Conservation (phyloP, 2,888 invertebrate genomes). For the Mimachlamys varia region DNA sequence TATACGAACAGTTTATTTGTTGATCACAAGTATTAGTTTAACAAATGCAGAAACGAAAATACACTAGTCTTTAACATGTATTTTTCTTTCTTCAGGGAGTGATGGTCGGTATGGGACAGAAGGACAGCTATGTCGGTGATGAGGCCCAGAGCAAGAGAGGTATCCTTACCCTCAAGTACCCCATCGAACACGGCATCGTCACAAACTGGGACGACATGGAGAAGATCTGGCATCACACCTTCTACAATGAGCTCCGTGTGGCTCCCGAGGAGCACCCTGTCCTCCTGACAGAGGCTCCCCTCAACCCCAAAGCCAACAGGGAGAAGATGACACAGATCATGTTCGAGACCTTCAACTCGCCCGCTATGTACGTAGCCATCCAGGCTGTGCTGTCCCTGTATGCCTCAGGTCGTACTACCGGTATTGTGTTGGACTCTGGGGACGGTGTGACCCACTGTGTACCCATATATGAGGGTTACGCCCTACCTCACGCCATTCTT, state of each 20-base stretch:
- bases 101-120: slow-evolving; percentile 34
- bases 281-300: slow-evolving; percentile 63
- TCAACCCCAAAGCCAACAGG: slow-evolving; percentile 93
- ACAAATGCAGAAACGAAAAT: too few species aligned
- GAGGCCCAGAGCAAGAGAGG: slow-evolving; percentile 34
- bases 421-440: slow-evolving; percentile 96
- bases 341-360: slow-evolving; percentile 88
- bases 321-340: slow-evolving; percentile 85
- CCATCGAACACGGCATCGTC: slow-evolving; percentile 50
- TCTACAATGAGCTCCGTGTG: slow-evolving; percentile 48
- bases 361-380: slow-evolving; percentile 96
- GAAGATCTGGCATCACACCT: slow-evolving; percentile 51
- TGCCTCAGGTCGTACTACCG: slow-evolving; percentile 97
- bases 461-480: slow-evolving; percentile 84
- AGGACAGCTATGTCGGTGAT: slow-evolving; percentile 21
- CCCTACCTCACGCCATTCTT: slow-evolving; percentile 68
- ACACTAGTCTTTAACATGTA: background rate
- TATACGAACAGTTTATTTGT: too few species aligned
- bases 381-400: slow-evolving; percentile 96
- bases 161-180: slow-evolving; percentile 40
- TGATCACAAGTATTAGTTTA: too few species aligned
- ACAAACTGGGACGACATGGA: slow-evolving; percentile 55
- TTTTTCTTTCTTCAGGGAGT: background rate
- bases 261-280: slow-evolving; percentile 45
- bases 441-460: slow-evolving; percentile 96